A percentile compares a stretch with the other conserved stretches of the same genome.
These are phyloP conservation scores for Zaprionus tsacasi DNA, from an alignment of 1,140 invertebrate genomes.

Conservation along the genomic window DNA sequence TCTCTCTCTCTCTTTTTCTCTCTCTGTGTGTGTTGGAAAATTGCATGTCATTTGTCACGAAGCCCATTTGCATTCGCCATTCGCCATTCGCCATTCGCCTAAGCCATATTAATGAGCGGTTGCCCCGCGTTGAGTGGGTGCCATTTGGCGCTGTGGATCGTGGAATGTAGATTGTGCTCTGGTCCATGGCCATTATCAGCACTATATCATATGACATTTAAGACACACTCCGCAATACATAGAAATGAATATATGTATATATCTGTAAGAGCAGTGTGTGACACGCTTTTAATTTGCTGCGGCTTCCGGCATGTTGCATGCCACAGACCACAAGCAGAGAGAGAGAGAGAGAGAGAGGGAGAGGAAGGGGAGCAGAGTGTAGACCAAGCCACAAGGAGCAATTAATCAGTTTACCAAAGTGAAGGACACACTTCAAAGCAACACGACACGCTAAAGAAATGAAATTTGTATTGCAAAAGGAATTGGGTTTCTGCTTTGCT, in stretches of 20 bases:
- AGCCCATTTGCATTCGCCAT: slow-evolving; percentile 63
- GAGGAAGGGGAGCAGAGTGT: not conserved
- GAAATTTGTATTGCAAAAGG: slow-evolving; percentile 25
- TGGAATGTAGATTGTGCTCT: not conserved
- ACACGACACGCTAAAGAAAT: slow-evolving; percentile 1
- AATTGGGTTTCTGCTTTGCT: not conserved
- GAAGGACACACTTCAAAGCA: slow-evolving; percentile 48
- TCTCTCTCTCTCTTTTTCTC: too few species aligned
- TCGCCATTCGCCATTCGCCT: slow-evolving; percentile 68
- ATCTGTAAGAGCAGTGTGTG: not conserved
- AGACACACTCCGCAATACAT: not conserved
- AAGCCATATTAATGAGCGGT: slow-evolving; percentile 75
- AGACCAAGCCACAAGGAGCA: slow-evolving; percentile 53
- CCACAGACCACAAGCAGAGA: slow-evolving; percentile 27
- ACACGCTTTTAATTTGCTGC: slow-evolving; percentile 11
- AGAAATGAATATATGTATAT: slow-evolving; percentile 1
- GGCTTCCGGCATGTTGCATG: slow-evolving; percentile 5
- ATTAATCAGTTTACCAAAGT: slow-evolving; percentile 73
- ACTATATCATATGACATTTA: slow-evolving; percentile 6
- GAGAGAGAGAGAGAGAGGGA: not conserved
- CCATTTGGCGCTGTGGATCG: slow-evolving; percentile 15
- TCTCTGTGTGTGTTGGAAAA: slow-evolving; percentile 51
- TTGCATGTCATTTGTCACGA: slow-evolving; percentile 78
- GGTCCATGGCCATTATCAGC: slow-evolving; percentile 19
- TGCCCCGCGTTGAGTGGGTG: slow-evolving; percentile 14